A percentile compares a stretch with the other conserved stretches of the same genome.
Evolutionary conservation across 2,113 vertebrate genomes (phyloP).

Genomic region (Bubo scandiacus): DNA sequence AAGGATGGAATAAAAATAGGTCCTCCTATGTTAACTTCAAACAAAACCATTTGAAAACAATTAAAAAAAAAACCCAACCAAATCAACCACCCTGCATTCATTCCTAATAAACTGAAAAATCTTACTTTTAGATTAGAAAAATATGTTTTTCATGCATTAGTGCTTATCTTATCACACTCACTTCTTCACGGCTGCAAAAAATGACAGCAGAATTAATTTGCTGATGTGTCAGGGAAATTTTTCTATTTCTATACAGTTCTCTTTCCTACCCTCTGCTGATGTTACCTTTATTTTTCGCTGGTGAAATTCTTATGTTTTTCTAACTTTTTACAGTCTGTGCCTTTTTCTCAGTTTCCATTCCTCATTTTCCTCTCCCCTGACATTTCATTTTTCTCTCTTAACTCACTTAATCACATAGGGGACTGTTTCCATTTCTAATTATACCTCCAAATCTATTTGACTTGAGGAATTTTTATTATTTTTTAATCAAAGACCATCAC

Average conservation of each 20-base stretch:
- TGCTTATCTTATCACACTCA: not conserved
- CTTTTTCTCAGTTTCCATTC: not conserved
- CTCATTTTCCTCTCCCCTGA: not conserved
- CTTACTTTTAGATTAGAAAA: not conserved
- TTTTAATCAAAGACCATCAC: not conserved
- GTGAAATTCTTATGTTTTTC: not conserved
- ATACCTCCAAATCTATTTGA: not conserved
- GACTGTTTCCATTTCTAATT: not conserved
- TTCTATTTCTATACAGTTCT: not conserved
- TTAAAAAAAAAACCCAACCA: not conserved
- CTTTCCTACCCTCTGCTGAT: not conserved
- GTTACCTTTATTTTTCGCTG: not conserved
- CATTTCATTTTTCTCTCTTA: not conserved
- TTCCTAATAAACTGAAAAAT: not conserved
- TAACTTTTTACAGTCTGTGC: not conserved
- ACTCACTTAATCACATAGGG: not conserved
- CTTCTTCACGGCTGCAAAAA: not conserved
- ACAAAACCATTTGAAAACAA: not conserved
- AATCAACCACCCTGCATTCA: not conserved
- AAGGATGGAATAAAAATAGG: not conserved
- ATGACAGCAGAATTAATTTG: not conserved
- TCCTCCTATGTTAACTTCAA: not conserved
- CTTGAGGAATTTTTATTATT: not conserved
- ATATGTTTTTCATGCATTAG: fast-evolving
- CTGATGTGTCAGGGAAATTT: not conserved